phyloP scores from a whole-genome alignment of 64 coral and sea anemone genomes.

The Dendrophyllia cribrosa region DNA sequence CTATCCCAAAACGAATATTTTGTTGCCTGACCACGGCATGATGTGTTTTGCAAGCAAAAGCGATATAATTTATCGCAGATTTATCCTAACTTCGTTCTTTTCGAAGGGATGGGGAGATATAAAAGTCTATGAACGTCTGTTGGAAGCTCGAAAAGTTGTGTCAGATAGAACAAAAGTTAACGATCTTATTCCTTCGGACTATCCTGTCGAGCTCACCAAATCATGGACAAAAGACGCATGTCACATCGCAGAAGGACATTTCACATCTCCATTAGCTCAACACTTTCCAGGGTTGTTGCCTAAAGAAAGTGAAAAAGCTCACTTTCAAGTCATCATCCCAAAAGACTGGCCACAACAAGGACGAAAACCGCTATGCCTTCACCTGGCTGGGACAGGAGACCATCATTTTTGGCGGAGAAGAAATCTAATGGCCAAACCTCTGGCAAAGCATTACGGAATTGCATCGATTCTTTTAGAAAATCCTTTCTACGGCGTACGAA shows the following conservation, averaged over 20 bases:
- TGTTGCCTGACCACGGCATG: not conserved
- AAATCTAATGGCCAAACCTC: slow-evolving; percentile 95
- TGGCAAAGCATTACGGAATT: slow-evolving; percentile 77
- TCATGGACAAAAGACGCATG: slow-evolving; percentile 82
- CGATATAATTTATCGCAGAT: slow-evolving; percentile 86
- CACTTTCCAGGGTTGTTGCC: slow-evolving; percentile 80
- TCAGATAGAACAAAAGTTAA: slow-evolving; percentile 55
- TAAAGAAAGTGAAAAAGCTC: slow-evolving; percentile 92
- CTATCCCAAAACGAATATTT: not conserved
- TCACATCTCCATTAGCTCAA: slow-evolving; percentile 86
- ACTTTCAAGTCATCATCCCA: slow-evolving; percentile 89
- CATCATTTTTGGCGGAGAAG: slow-evolving; percentile 96
- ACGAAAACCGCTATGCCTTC: slow-evolving; percentile 85
- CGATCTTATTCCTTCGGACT: slow-evolving; percentile 51
- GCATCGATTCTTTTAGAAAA: slow-evolving; percentile 91
- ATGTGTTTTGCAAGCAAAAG: slow-evolving; percentile 77
- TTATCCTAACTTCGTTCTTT: slow-evolving; percentile 91
- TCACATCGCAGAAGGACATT: slow-evolving; percentile 93
- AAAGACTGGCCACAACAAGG: slow-evolving; percentile 67
- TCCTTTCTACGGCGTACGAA: slow-evolving; percentile 91
- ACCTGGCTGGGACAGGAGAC: slow-evolving; percentile 94
- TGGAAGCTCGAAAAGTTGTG: slow-evolving; percentile 74
- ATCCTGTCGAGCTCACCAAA: slow-evolving; percentile 74
- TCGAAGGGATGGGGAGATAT: slow-evolving; percentile 90
- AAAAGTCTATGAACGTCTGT: slow-evolving; percentile 68